Evolutionary conservation across 2,797 vertebrate species (phyloP), one percentile per base, ranked within the genome.

Genomic region (Scolopax rusticola): DNA sequence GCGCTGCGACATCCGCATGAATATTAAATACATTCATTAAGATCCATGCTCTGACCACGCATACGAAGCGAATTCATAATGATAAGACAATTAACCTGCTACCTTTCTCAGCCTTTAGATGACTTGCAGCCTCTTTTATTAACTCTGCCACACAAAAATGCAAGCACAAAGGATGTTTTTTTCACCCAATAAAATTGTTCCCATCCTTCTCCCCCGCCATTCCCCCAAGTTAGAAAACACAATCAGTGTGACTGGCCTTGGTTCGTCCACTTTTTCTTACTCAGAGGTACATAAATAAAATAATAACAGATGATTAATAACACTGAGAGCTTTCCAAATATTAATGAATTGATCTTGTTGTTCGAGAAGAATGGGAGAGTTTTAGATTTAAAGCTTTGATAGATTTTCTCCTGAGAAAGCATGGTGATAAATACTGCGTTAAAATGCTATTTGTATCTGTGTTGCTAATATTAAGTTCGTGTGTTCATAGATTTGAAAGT

Each of bases 341-440:
- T 97, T 97, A 97, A 97, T 95, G 86, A 96, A 97, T 96, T 97
- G 88, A 96, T 97, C 95, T 97, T 65, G 81, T 94, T 95, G 80
- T 89, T 93, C 0, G 65, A 95, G 84, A 97, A 83, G 92, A 97
- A 96, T 94, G 81, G 88, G 87, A 89, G 83, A 94, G 76, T 60
- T 96, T 96, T 70, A 96, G 94, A 97, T 97, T 93, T 94, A 93
- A 82, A 95, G 90, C 92, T 89, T 76, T 95, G 96, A 97, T 97
- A 95, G 90, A 97, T 90, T 94, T 96, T 94, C 95, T 96, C 79
- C 75, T 3, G 93, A 87, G 90, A 90, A 91, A 71, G 94, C 45
- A 0, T 5, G 0, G 92, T 95, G 94, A 96, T 94, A 97, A 95
- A 97, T 96, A 91, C 93, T 33, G 87, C 7, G 77, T 93, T 93